Evolutionary conservation across 2,113 vertebrate genomes (phyloP).

Genomic region (Saccopteryx leptura): DNA sequence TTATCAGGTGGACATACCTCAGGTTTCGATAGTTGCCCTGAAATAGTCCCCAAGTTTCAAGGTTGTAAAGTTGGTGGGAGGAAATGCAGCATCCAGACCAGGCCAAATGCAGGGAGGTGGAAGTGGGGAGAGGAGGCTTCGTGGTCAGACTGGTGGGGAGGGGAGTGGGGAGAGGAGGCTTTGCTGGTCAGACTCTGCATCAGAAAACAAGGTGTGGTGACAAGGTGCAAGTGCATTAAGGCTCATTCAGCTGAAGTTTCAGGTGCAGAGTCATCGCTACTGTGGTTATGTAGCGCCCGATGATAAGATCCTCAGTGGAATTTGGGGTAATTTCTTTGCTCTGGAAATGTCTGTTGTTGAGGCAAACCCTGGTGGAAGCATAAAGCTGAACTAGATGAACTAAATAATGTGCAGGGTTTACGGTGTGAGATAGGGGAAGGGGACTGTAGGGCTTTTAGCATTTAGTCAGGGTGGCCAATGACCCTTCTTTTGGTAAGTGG

Average conservation of each 20-base stretch:
- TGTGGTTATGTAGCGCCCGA: background rate
- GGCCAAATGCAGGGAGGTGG: background rate
- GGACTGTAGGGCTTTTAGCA: background rate
- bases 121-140: no score
- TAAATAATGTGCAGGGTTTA: background rate
- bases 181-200: background rate
- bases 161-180: background rate
- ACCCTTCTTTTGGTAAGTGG: background rate
- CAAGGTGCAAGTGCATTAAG: background rate
- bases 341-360: background rate
- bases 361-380: background rate
- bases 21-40: constrained; percentile 53
- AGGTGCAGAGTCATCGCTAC: background rate
- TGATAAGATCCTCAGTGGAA: background rate
- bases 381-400: background rate
- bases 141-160: no score
- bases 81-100: background rate
- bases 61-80: constrained; percentile 58
- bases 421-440: background rate
- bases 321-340: background rate
- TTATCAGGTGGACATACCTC: constrained; percentile 69
- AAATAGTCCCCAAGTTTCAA: constrained; percentile 53
- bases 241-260: background rate
- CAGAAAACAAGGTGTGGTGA: background rate
- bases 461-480: background rate